These are phyloP conservation scores for Myripristis murdjan DNA, from an alignment of 2,797 vertebrate species.

Conservation along the genomic window DNA sequence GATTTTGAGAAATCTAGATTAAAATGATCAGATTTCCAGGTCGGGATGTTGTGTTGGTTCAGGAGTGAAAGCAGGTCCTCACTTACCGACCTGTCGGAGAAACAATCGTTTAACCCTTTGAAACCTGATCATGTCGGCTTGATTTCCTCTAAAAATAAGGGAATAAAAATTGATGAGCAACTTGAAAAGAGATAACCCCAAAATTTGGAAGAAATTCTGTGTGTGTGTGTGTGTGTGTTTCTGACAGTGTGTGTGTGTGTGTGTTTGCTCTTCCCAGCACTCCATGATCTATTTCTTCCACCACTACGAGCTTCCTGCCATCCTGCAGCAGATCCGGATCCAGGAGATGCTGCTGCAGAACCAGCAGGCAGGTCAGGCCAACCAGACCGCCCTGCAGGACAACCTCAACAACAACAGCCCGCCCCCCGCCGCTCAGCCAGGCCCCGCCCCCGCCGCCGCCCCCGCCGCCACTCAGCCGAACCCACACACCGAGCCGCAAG, in stretches of 20 bases:
- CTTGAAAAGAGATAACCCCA: too few species aligned
- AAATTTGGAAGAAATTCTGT: too few species aligned
- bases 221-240: too few species aligned
- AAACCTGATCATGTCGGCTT: too few species aligned
- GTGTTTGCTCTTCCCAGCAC: constrained; percentile 84
- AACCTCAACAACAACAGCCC: constrained; percentile 94
- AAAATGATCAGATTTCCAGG: too few species aligned
- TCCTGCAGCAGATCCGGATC: constrained; percentile 96
- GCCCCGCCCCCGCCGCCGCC: constrained; percentile 7
- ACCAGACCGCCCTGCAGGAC: constrained; percentile 93
- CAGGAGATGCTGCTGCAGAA: constrained; percentile 97
- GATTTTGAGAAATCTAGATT: too few species aligned
- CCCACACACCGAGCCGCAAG: constrained; percentile 20
- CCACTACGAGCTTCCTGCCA: constrained; percentile 97
- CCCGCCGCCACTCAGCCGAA: background rate
- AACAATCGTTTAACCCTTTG: too few species aligned
- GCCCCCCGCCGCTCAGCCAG: background rate
- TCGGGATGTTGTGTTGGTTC: too few species aligned
- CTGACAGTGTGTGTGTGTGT: background rate
- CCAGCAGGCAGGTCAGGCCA: constrained; percentile 90
- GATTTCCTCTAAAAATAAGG: too few species aligned
- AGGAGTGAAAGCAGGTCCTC: too few species aligned
- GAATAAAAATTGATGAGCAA: too few species aligned
- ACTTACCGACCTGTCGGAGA: too few species aligned
- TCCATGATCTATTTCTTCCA: constrained; percentile 99